A percentile compares a stretch with the other conserved stretches of the same genome.
Conservation (phyloP, 1,140 invertebrate genomes). For the Proales similis region DNA sequence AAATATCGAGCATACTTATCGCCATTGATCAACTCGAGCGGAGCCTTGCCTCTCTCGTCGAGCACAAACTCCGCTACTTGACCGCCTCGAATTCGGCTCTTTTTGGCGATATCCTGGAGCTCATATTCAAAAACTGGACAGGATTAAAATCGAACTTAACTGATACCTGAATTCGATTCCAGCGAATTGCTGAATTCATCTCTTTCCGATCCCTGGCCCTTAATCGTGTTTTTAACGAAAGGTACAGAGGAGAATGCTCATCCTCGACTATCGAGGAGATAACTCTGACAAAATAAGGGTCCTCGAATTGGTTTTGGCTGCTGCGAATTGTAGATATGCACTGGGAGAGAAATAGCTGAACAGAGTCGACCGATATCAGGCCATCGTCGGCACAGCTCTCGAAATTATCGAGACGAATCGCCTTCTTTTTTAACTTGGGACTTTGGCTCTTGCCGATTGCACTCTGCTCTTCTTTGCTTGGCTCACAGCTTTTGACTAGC, state of each 20-base stretch:
- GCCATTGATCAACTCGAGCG: not conserved
- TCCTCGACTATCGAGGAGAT: constrained; percentile 28
- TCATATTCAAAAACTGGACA: not conserved
- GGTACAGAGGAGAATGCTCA: constrained; percentile 22
- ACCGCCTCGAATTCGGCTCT: too few relatives aligned
- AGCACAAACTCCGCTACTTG: constrained; percentile 36
- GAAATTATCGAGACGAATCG: too few relatives aligned
- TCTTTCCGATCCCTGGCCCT: constrained; percentile 7
- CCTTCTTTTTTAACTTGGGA: too few relatives aligned
- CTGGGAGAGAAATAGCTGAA: constrained; percentile 10
- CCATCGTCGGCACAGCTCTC: too few relatives aligned
- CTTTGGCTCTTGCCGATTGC: too few relatives aligned
- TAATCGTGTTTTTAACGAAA: constrained; percentile 23
- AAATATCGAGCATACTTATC: constrained; percentile 16
- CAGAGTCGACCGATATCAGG: too few relatives aligned
- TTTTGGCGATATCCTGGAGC: not conserved
- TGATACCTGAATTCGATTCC: constrained; percentile 32
- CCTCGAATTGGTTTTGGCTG: constrained; percentile 10
- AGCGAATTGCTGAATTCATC: constrained; percentile 25
- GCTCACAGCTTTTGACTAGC: too few relatives aligned
- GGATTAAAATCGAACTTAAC: not conserved
- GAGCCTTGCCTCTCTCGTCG: constrained; percentile 8
- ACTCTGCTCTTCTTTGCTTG: too few relatives aligned
- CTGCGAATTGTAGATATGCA: constrained; percentile 5
- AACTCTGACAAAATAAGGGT: constrained; percentile 26